Conservation (phyloP, 1,140 invertebrate species). For the Acyrthosiphon pisum region DNA sequence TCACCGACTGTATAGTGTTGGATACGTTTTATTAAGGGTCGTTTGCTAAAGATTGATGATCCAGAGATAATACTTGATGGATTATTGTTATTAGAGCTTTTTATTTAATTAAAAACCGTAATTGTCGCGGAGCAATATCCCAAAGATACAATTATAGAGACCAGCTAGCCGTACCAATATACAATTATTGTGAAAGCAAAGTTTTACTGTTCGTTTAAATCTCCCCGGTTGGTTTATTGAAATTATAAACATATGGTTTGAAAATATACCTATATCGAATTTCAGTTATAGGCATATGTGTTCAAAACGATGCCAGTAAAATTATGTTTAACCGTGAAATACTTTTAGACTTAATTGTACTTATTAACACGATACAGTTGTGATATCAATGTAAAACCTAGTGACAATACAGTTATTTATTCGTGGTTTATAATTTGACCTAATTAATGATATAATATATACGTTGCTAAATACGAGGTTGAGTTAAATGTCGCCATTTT, state of each 20-base stretch:
- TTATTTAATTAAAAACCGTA: neutral
- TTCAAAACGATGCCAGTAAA: neutral
- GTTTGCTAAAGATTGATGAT: conserved; percentile 22
- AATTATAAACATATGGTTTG: neutral
- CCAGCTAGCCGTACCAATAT: neutral
- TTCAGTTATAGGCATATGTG: neutral
- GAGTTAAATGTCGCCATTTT: neutral
- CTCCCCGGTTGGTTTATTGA: neutral
- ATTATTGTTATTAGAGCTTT: neutral
- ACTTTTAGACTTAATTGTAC: neutral
- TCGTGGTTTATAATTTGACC: neutral
- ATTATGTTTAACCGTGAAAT: neutral
- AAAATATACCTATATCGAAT: neutral
- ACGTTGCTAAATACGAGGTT: neutral
- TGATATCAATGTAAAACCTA: neutral
- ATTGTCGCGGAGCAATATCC: neutral
- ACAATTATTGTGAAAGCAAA: neutral
- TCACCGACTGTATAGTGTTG: neutral
- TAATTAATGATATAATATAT: neutral
- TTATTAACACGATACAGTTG: neutral
- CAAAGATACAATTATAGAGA: neutral
- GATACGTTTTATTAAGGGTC: neutral
- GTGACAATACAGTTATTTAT: too few relatives aligned
- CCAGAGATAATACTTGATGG: neutral
- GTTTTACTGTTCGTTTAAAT: neutral